Percentiles rank a stretch among this genome's conserved stretches.
phyloP scores from a whole-genome alignment of 2,888 invertebrate species.

The Pegoplata infirma region DNA sequence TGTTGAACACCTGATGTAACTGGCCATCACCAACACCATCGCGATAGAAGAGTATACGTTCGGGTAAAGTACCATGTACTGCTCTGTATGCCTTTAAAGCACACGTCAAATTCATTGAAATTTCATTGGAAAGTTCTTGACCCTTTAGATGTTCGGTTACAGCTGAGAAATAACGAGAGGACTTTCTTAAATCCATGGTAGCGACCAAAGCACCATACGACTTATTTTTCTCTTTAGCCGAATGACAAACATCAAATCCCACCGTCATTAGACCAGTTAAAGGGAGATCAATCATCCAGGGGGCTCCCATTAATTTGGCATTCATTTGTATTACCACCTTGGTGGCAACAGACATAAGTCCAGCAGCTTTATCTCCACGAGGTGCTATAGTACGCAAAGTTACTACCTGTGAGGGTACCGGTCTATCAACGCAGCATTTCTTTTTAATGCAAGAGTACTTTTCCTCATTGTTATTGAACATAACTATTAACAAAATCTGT shows the following conservation, averaged over 20 bases:
- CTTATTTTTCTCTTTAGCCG: slow-evolving; percentile 83
- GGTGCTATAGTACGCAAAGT: slow-evolving; percentile 73
- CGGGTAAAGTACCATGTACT: slow-evolving; percentile 80
- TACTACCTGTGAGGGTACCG: slow-evolving; percentile 84
- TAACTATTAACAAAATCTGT: slow-evolving; percentile 83
- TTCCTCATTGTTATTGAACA: slow-evolving; percentile 85
- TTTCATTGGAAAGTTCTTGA: slow-evolving; percentile 87
- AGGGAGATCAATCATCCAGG: slow-evolving; percentile 89
- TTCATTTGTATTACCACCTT: slow-evolving; percentile 96
- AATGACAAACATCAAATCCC: slow-evolving; percentile 94
- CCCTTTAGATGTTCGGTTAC: slow-evolving; percentile 86
- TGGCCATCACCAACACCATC: slow-evolving; percentile 98
- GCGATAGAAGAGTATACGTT: slow-evolving; percentile 88
- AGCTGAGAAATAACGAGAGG: slow-evolving; percentile 85
- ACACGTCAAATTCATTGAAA: slow-evolving; percentile 81
- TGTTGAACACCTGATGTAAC: slow-evolving; percentile 85
- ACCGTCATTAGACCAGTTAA: slow-evolving; percentile 86
- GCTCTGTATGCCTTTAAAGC: slow-evolving; percentile 72
- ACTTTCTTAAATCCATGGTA: slow-evolving; percentile 80
- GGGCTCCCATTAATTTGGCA: slow-evolving; percentile 94
- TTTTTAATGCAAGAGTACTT: slow-evolving; percentile 93
- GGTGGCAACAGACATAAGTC: slow-evolving; percentile 88
- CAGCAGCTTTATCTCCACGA: slow-evolving; percentile 74
- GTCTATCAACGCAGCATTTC: slow-evolving; percentile 87
- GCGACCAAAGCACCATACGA: slow-evolving; percentile 90